Evolutionary conservation across 1,140 invertebrate species (phyloP), one percentile per base, ranked within the genome.

Genomic region (Pseudomyrmex concolor): DNA sequence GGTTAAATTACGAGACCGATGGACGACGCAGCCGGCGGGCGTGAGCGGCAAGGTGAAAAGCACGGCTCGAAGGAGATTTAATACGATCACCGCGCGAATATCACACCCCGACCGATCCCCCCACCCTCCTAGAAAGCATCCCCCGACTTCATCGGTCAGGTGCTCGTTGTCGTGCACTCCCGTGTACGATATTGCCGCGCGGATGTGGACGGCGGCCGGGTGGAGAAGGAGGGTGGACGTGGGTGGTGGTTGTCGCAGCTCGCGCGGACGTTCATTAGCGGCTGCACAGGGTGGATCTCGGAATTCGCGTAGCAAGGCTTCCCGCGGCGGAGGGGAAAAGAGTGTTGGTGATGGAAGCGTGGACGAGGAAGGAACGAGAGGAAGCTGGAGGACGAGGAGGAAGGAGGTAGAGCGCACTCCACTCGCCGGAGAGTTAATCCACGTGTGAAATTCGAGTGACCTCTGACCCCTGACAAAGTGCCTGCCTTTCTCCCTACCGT

Each of bases 391-490:
- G 62, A 85, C 51, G 51, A 45, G 62, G 68, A 76, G 67, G 85
- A 88, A 72, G 68, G 85, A 87, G 82, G 87, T 80, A 86, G 85
- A 89, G 88, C 85, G 87, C 88, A 90, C 90, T 90, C 81, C 84
- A 89, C 88, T 91, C 85, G 90, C 84, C 89, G 87, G 87, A 89
- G 90, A 92, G 92, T 92, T 92, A 92, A 92, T 92, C 91, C 88
- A 92, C 90, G 91, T 92, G 91, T 92, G 91, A 92, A 92, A 92
- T 92, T 90, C 90, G 89, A 92, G 89, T 89, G 88, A 91, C 90
- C 90, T 85, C 86, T 80, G 91, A 89, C 85, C 88, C 87, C 85
- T 87, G 70, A 82, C 87, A 83, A 80, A 89, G 86, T 89, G 55
- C 78, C 83, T 87, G 74, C 71, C 85, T 83, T 78, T 89, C 76